Base-by-base conservation (phyloP, 2,113 vertebrate species). In the Glareola pratincola region DNA sequence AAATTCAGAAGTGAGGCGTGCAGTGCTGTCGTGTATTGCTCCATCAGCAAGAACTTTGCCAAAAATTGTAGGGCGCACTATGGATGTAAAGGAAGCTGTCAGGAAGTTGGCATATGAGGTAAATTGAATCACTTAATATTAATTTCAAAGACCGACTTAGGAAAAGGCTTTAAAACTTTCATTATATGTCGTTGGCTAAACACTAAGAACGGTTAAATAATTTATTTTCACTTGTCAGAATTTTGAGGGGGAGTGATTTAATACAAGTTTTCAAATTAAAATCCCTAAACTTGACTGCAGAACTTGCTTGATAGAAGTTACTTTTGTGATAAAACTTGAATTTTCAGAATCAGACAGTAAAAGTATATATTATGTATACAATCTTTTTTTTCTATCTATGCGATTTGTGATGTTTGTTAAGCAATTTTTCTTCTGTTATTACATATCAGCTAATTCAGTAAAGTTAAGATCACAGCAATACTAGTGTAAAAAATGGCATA, bases 71-170 rank as follows among this genome's bases (percentile, higher is more conserved):
- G 98, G 98, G 29, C 99, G 99, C 69, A 99, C 99, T 32, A 98
- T 98, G 89, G 99, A 99, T 91, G 96, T 99, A 17, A 99, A 99
- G 90, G 99, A 99, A 59, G 95, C 97, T 75, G 99, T 99, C 89
- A 99, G 99, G 78, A 99, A 99, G 94, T 93, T 99, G 80, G 99
- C 99, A 23, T 99, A 99, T 94, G 98, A 99, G 99, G 99, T 99
- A 95, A 95, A 36, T 72, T 43, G 50, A 36, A 68, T 67, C 87
- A 78, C 24, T 95, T 82, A 23, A 48, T 37, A 36, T 63, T 92
- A 6, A 71, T 80, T 94, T 72, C 32, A 74, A 79, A 78, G 45
- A 22, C 36, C 45, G 51, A 36, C 39, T 53, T 67, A 47, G 10
- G 32, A 57, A 88, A 94, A 79, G 26, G 4, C 14, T 80, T 69